phyloP scores from a whole-genome alignment of 2,888 invertebrate species.

The Harpalus rubripes region DNA sequence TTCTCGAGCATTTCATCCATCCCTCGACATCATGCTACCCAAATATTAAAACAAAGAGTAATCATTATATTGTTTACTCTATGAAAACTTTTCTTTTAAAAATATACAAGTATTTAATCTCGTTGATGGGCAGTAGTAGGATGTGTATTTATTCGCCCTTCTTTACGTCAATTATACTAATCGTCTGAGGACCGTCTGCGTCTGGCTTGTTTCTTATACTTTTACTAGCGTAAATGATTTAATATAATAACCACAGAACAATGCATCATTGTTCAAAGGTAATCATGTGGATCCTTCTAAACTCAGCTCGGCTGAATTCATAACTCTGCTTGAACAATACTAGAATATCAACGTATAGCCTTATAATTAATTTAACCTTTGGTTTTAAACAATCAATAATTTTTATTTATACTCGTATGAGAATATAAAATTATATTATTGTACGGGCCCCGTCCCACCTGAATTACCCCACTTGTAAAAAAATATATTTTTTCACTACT shows the following conservation, averaged over 20 bases:
- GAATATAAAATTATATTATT: no score
- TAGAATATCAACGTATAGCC: not conserved
- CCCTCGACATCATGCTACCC: no score
- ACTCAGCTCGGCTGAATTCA: not conserved
- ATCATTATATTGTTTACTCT: no score
- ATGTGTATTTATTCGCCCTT: conserved; percentile 34
- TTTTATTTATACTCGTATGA: not conserved
- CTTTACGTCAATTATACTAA: conserved; percentile 29
- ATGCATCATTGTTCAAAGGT: conserved; percentile 25
- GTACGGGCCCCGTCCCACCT: no score
- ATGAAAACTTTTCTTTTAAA: not conserved
- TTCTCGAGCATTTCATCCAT: no score
- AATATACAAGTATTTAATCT: not conserved
- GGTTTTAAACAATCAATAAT: not conserved
- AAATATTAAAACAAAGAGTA: no score
- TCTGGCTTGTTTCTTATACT: conserved; percentile 19
- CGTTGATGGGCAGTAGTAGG: not conserved
- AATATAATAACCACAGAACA: conserved; percentile 36
- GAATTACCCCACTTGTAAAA: no score
- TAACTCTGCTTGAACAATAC: not conserved
- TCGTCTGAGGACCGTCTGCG: conserved; percentile 8
- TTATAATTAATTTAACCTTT: not conserved
- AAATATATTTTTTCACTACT: no score
- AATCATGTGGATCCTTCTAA: conserved; percentile 22
- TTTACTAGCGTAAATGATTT: conserved; percentile 48